phyloP scores from a whole-genome alignment of 2,888 invertebrate species.

The Caenorhabditis zanzibari region DNA sequence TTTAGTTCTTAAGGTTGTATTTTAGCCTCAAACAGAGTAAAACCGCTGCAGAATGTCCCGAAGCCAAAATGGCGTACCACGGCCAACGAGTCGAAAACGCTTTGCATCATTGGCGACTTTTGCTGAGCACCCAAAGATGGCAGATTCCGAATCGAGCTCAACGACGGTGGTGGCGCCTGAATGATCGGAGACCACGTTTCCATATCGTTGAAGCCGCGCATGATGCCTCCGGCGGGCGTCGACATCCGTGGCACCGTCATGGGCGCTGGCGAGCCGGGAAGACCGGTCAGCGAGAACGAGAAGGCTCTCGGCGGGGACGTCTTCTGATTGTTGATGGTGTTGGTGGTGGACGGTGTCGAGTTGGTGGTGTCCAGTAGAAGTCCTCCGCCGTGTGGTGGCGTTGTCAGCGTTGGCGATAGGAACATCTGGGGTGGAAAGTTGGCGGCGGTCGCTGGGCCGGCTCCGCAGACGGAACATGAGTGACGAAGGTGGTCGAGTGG shows the following conservation, averaged over 20 bases:
- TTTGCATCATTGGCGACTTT: slow-evolving; percentile 42
- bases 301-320: slow-evolving; percentile 24
- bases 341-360: slow-evolving; percentile 15
- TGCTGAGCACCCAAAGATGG: slow-evolving; percentile 18
- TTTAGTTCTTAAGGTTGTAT: no score
- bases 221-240: slow-evolving; percentile 17
- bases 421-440: slow-evolving; percentile 61
- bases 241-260: slow-evolving; percentile 26
- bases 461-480: slow-evolving; percentile 41
- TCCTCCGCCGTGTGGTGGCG: slow-evolving; percentile 43
- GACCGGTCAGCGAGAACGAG: slow-evolving; percentile 53
- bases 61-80: slow-evolving; percentile 24
- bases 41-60: no score
- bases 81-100: slow-evolving; percentile 53
- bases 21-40: no score
- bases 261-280: slow-evolving; percentile 35
- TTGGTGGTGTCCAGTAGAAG: slow-evolving; percentile 22
- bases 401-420: slow-evolving; percentile 52
- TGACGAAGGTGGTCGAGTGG: slow-evolving; percentile 17
- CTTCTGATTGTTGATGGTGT: slow-evolving; percentile 23
- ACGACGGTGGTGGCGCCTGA: slow-evolving; percentile 26
- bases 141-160: slow-evolving; percentile 35
- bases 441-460: slow-evolving; percentile 28
- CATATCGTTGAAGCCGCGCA: slow-evolving; percentile 16
- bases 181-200: slow-evolving; percentile 40